Conservation (phyloP, 1,140 invertebrate genomes). For the Panonychus citri region DNA sequence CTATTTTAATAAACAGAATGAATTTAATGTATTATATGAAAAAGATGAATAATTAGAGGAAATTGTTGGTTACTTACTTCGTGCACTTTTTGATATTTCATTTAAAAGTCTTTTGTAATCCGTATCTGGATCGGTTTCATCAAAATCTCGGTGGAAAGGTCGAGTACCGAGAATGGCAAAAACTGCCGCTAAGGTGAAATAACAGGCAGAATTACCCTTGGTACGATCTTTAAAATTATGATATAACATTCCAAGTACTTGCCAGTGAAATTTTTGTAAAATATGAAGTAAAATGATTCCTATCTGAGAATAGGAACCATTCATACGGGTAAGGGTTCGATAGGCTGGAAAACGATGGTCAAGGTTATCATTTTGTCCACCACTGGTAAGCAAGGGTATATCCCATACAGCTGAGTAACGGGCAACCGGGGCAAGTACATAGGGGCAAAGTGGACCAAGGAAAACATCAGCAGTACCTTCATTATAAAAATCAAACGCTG, state of each 20-base stretch:
- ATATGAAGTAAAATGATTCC: conserved; percentile 35
- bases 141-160: conserved; percentile 34
- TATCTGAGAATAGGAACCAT: conserved; percentile 50
- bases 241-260: conserved; percentile 26
- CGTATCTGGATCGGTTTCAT: conserved; percentile 24
- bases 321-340: conserved; percentile 55
- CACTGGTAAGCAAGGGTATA: conserved; percentile 61
- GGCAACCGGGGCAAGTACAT: conserved; percentile 66
- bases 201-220: conserved; percentile 41
- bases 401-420: conserved; percentile 65
- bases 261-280: conserved; percentile 43
- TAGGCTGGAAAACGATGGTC: conserved; percentile 37
- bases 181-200: conserved; percentile 42
- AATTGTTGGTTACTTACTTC: conserved; percentile 74
- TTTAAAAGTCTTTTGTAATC: conserved; percentile 37
- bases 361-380: conserved; percentile 56
- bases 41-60: too few species aligned
- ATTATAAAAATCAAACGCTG: conserved; percentile 50
- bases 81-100: conserved; percentile 36
- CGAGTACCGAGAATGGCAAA: conserved; percentile 32
- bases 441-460: conserved; percentile 71
- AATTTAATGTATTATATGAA: too few species aligned
- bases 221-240: conserved; percentile 17
- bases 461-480: conserved; percentile 42
- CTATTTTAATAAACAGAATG: too few species aligned